Evolutionary conservation across 2,113 vertebrate species (phyloP).

Genomic region (Pseudopipra pipra): DNA sequence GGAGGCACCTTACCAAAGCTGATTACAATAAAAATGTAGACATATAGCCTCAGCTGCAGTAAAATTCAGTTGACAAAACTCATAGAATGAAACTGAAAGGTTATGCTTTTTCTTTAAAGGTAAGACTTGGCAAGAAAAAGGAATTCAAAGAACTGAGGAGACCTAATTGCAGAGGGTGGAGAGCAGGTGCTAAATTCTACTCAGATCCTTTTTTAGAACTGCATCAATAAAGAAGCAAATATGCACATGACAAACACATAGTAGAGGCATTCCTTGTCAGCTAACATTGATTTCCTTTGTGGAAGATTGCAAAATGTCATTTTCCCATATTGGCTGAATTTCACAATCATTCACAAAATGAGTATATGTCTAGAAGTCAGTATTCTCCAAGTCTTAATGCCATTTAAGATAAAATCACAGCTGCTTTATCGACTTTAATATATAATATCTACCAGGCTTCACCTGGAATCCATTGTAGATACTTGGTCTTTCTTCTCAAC

Average conservation of each 20-base stretch:
- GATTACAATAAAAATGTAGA: neutral
- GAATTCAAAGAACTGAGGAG: neutral
- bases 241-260: neutral
- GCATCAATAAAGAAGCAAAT: neutral
- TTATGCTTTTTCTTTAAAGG: neutral
- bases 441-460: neutral
- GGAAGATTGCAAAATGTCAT: neutral
- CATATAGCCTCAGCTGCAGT: neutral
- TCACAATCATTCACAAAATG: neutral
- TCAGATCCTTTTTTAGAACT: neutral
- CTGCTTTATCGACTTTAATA: neutral
- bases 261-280: neutral
- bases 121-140: neutral
- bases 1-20: neutral
- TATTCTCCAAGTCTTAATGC: neutral
- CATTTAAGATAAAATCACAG: neutral
- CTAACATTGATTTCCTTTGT: neutral
- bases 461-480: neutral
- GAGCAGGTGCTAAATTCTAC: neutral
- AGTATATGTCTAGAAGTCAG: neutral
- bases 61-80: neutral
- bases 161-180: neutral
- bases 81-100: neutral
- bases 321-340: neutral
- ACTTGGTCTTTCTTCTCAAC: neutral